Evolutionary conservation across 2,797 vertebrate genomes (phyloP).

Genomic region (Sternarchorhynchus goeldii): DNA sequence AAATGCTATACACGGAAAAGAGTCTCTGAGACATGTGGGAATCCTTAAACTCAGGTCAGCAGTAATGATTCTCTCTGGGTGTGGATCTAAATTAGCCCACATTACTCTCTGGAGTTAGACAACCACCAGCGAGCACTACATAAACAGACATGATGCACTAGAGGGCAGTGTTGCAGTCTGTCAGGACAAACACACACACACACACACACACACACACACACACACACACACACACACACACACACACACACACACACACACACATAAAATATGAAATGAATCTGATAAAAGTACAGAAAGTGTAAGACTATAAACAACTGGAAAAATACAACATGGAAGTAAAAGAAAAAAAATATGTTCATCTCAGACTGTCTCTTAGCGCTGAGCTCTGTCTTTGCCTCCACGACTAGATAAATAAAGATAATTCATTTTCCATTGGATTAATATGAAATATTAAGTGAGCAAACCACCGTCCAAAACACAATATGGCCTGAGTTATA

Average conservation of each 20-base stretch:
- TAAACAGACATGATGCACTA: slow-evolving; percentile 21
- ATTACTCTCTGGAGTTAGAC: slow-evolving; percentile 1
- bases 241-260: background rate
- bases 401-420: slow-evolving; percentile 61
- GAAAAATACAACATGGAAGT: background rate
- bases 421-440: slow-evolving; percentile 68
- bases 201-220: slow-evolving; percentile 8
- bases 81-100: slow-evolving; percentile 10
- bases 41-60: slow-evolving; percentile 10
- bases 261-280: background rate
- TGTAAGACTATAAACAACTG: background rate
- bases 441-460: slow-evolving; percentile 63
- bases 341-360: slow-evolving; percentile 1
- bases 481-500: slow-evolving; percentile 64
- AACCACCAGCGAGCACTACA: slow-evolving; percentile 16
- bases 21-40: slow-evolving; percentile 8
- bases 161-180: slow-evolving; percentile 45
- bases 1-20: slow-evolving; percentile 7
- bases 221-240: background rate
- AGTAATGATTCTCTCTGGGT: slow-evolving; percentile 16
- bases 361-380: slow-evolving; percentile 30
- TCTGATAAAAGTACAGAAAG: background rate
- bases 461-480: slow-evolving; percentile 57
- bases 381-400: slow-evolving; percentile 40
- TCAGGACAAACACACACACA: slow-evolving; percentile 4